Evolutionary conservation across 2,113 vertebrate genomes (phyloP).

Genomic region (Peromyscus polionotus): DNA sequence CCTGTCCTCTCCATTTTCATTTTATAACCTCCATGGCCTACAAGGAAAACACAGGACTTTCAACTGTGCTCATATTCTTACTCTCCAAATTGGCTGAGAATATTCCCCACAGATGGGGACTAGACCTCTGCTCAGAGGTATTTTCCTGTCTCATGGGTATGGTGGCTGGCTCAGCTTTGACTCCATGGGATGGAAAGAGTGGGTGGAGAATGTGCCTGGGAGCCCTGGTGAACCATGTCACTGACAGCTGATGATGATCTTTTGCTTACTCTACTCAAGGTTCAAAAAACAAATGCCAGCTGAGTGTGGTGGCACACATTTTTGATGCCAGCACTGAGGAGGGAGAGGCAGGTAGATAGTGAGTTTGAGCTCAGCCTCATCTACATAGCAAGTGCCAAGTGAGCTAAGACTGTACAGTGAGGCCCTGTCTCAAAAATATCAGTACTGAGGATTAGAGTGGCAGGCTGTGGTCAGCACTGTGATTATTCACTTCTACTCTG

Average conservation of each 20-base stretch:
- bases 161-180: neutral
- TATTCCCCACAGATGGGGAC: too few species aligned
- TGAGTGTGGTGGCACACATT: neutral
- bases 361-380: neutral
- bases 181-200: accelerated
- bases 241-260: too few species aligned
- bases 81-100: neutral
- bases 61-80: neutral
- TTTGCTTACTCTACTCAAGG: neutral
- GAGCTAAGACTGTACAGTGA: too few species aligned
- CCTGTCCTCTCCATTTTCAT: neutral
- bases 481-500: neutral
- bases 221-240: neutral
- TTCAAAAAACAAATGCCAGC: too few species aligned
- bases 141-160: too few species aligned
- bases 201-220: neutral
- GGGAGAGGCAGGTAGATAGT: neutral
- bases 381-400: neutral
- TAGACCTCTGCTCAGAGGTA: neutral
- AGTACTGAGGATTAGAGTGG: too few species aligned
- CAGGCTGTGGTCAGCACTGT: neutral
- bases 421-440: neutral
- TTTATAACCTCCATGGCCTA: neutral
- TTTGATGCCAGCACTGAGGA: neutral
- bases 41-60: neutral